Evolutionary conservation across 2,113 vertebrate genomes (phyloP).

Genomic region (Riparia riparia): DNA sequence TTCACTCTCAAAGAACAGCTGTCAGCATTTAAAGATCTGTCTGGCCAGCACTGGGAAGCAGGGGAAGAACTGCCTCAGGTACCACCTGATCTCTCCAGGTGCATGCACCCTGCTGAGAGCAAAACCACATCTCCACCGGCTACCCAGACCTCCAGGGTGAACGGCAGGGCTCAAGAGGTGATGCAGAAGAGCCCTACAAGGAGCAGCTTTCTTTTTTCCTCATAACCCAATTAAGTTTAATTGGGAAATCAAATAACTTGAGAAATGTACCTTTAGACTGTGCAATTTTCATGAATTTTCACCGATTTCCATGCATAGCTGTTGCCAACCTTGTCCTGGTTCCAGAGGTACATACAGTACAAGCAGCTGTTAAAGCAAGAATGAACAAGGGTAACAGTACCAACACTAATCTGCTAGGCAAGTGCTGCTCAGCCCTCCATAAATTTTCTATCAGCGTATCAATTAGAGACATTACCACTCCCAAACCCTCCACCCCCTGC

Average conservation of each 20-base stretch:
- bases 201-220: neutral
- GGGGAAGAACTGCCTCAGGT: neutral
- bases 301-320: neutral
- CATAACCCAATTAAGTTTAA: neutral
- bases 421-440: neutral
- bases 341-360: neutral
- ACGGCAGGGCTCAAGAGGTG: neutral
- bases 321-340: neutral
- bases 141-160: neutral
- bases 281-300: neutral
- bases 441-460: neutral
- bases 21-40: neutral
- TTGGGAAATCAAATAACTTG: neutral
- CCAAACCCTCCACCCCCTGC: neutral
- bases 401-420: neutral
- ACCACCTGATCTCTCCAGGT: neutral
- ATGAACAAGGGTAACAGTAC: neutral
- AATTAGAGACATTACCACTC: neutral
- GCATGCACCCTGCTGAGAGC: accelerated
- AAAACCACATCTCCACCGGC: accelerated
- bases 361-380: neutral
- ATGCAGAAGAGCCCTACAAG: neutral
- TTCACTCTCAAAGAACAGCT: neutral
- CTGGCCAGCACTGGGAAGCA: neutral
- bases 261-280: neutral